Base-by-base conservation (phyloP, 2,888 invertebrate genomes). In the Cylloceria caligata region DNA sequence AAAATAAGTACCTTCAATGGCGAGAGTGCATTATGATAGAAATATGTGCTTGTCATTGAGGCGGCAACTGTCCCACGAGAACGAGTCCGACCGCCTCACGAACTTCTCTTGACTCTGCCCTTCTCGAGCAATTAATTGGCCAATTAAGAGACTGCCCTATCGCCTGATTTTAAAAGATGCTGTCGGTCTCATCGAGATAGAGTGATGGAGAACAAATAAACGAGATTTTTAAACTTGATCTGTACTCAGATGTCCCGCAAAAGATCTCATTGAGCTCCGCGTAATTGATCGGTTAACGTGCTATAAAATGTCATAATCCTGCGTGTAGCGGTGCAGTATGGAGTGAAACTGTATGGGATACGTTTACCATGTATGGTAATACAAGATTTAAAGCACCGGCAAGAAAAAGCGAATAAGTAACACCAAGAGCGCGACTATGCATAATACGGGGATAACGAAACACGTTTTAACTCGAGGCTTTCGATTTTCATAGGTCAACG, bases 321-420 rank as follows among this genome's bases (percentile, higher is more conserved):
- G 16, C 34, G 19, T 49, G 24, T 5, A 19, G 39, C 36, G 34
- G 57, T 11, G 55, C 30, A 69, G 34, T n/a, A n/a, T 11, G 7
- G 7, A 73, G 68, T 42, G 49, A 52, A 45, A 67, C 39, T 19
- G 39, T 45, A 42, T 36, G 67, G 52, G 42, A 77, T 52, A 64
- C 57, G n/a, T 67, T 65, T 78, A 75, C 75, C 79, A 62, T 83
- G 83, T 77, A 87, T 88, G 80, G 78, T 84, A 85, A 87, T 86
- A 83, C 87, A 87, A 88, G 87, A 87, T 87, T 87, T 87, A 79
- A 83, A 67, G 45, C 57, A 65, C 65, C 34, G 60, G 47, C 49
- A 55, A 71, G 67, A 80, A 86, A 85, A 82, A 75, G 77, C 55
- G 80, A 80, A 82, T 82, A 79, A 60, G 71, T 75, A 72, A 60